Evolutionary conservation across 92 coral and sea anemone genomes (phyloP).

Genomic region (Nematostella vectensis): DNA sequence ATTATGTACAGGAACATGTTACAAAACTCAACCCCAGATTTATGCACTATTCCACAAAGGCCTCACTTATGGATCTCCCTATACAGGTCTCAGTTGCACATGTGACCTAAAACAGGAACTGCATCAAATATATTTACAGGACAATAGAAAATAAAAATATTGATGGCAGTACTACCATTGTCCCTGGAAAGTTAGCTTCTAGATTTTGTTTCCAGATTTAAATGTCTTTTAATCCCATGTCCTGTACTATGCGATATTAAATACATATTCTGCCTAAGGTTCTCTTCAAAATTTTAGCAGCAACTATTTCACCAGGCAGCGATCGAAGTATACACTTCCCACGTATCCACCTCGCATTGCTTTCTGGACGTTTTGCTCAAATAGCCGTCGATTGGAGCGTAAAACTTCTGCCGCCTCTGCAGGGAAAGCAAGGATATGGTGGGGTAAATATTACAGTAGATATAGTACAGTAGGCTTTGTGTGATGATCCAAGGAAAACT

Average conservation of each 20-base stretch:
- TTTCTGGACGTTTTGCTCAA: conserved; percentile 94
- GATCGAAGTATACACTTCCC: conserved; percentile 88
- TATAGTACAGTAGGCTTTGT: too few species aligned
- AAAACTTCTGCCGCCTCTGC: conserved; percentile 98
- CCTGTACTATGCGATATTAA: conserved; percentile 14
- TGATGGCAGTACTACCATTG: not conserved
- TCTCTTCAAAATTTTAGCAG: conserved; percentile 4
- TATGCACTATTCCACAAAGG: too few species aligned
- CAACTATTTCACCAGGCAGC: conserved; percentile 69
- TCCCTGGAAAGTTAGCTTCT: not conserved
- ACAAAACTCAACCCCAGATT: too few species aligned
- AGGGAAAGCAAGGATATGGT: not conserved
- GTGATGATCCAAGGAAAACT: too few species aligned
- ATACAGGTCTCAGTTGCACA: too few species aligned
- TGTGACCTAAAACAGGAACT: too few species aligned
- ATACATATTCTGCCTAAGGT: conserved; percentile 23
- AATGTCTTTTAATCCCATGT: conserved; percentile 11
- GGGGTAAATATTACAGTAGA: too few species aligned
- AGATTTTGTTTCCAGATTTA: too few species aligned
- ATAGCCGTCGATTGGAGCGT: conserved; percentile 84
- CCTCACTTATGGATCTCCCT: too few species aligned
- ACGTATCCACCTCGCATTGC: conserved; percentile 98
- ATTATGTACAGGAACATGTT: too few species aligned
- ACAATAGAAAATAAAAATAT: conserved; percentile 35
- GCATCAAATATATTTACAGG: conserved; percentile 17